Conservation (phyloP, 2,113 vertebrate species). For the Cisticola juncidis region DNA sequence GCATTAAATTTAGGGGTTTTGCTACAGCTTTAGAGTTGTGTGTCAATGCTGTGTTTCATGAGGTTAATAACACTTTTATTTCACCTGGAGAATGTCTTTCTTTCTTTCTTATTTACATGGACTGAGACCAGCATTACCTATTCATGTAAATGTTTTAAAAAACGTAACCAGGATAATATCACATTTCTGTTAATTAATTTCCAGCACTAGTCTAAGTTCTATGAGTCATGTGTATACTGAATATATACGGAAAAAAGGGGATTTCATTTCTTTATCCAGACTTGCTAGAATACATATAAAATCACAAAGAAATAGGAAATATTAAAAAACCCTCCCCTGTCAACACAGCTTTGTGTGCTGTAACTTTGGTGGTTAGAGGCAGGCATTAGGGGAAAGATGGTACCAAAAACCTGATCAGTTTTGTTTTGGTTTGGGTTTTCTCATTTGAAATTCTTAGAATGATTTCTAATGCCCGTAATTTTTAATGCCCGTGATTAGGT, state of each 20-base stretch:
- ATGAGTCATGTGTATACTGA: fast-evolving
- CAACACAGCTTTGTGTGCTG: not conserved
- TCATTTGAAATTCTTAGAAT: not conserved
- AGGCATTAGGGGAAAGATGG: not conserved
- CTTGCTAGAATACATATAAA: not conserved
- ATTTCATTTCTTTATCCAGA: not conserved
- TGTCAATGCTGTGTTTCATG: not conserved
- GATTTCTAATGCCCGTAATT: not conserved
- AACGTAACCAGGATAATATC: not conserved
- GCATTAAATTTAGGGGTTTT: not conserved
- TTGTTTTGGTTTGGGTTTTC: not conserved
- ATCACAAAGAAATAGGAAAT: not conserved
- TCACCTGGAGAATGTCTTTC: not conserved
- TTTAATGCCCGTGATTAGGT: not conserved
- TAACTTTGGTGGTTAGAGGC: not conserved
- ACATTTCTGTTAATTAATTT: not conserved
- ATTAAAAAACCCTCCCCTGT: not conserved
- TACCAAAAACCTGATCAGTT: not conserved
- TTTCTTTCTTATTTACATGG: not conserved
- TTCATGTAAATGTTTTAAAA: not conserved
- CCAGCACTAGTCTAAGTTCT: not conserved
- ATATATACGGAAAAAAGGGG: not conserved
- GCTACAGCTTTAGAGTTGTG: not conserved
- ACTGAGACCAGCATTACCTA: not conserved
- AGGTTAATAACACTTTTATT: not conserved